These are phyloP conservation scores for Enteromius anoplus DNA, from an alignment of 2,797 vertebrate genomes.

Conservation along the genomic window DNA sequence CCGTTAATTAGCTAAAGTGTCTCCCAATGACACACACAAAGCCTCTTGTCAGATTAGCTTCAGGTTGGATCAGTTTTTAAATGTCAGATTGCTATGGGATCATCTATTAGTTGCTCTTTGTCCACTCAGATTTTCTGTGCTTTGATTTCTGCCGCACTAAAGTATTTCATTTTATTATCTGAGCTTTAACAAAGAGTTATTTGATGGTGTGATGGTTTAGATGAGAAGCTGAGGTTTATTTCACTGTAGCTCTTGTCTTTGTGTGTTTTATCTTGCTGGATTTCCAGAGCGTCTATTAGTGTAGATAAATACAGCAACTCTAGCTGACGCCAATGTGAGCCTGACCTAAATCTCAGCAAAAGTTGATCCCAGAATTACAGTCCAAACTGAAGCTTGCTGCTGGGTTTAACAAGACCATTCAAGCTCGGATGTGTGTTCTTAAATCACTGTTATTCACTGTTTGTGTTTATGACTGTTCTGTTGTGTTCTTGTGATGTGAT, in stretches of 20 bases:
- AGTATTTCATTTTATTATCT: neutral
- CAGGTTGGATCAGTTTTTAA: neutral
- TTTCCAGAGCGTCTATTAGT: neutral
- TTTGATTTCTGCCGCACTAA: neutral
- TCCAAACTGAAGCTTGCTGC: neutral
- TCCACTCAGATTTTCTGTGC: neutral
- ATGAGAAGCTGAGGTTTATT: neutral
- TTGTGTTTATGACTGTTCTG: neutral
- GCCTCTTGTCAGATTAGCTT: neutral
- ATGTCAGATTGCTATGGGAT: neutral
- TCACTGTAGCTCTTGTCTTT: neutral
- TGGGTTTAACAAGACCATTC: neutral
- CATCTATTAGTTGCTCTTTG: neutral
- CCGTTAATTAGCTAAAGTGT: conserved; percentile 31
- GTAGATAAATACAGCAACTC: conserved; percentile 12
- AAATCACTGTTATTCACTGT: neutral
- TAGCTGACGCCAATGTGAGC: conserved; percentile 6
- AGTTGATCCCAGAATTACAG: neutral
- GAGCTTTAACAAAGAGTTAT: neutral
- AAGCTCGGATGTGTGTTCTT: neutral
- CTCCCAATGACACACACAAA: conserved; percentile 3
- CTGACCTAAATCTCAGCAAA: conserved; percentile 27
- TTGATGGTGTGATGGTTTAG: neutral
- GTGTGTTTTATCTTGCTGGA: neutral
- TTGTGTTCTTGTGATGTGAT: neutral